Percentiles rank a stretch among this genome's conserved stretches.
phyloP scores from a whole-genome alignment of 1,140 invertebrate species.

The Ectropis grisescens region DNA sequence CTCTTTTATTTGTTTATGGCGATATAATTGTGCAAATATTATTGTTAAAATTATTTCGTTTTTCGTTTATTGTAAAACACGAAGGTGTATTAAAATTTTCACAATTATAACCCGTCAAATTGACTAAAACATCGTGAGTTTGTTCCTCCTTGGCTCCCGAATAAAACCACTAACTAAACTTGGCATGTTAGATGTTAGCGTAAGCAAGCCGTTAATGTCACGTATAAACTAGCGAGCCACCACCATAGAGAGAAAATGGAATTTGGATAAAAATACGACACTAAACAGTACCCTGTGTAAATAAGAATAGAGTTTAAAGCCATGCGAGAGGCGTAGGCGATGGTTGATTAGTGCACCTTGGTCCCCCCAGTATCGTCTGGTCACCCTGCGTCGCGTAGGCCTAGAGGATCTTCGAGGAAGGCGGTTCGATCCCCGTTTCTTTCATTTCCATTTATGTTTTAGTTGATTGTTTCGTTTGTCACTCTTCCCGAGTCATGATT shows the following conservation, averaged over 20 bases:
- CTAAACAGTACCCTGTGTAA: constrained; percentile 11
- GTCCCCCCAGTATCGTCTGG: constrained; percentile 25
- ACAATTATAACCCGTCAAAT: constrained; percentile 29
- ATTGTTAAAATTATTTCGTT: too few relatives aligned
- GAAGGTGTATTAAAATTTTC: constrained; percentile 27
- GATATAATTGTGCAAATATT: constrained; percentile 40
- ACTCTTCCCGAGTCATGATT: constrained; percentile 54
- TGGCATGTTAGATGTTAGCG: constrained; percentile 54
- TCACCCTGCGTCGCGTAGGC: constrained; percentile 46
- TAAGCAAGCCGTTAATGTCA: too few relatives aligned
- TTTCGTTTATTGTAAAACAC: too few relatives aligned
- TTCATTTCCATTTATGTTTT: constrained; percentile 26
- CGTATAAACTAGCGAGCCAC: constrained; percentile 45
- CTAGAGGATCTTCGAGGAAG: constrained; percentile 39
- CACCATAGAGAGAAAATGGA: constrained; percentile 39
- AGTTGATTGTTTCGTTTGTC: constrained; percentile 40
- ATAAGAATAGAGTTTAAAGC: constrained; percentile 4
- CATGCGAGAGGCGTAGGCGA: constrained; percentile 17
- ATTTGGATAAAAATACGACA: constrained; percentile 19
- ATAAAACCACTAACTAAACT: constrained; percentile 33
- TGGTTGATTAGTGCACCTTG: constrained; percentile 24
- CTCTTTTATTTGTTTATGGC: constrained; percentile 22
- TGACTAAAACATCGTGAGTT: constrained; percentile 17
- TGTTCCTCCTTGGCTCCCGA: constrained; percentile 53
- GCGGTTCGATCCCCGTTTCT: constrained; percentile 36